Base-by-base conservation (phyloP, 2,113 vertebrate genomes). In the Centrocercus urophasianus region DNA sequence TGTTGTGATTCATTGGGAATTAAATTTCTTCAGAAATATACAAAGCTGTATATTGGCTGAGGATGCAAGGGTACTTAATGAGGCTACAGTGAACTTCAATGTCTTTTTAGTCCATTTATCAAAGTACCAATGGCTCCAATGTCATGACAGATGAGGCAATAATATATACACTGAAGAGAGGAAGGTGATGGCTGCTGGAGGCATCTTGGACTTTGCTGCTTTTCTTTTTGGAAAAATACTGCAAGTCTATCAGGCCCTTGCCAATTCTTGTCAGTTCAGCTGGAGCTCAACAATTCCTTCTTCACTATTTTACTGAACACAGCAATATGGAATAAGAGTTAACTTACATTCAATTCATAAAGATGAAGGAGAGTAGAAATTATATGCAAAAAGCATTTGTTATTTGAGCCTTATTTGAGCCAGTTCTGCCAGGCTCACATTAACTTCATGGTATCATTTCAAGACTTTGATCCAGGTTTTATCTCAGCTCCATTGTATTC, bases 381-480 rank as follows among this genome's bases (percentile, higher is more conserved):
- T 52, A 83, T 65, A 81, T 76, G 63, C 43, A 77, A 79, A 66
- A 88, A 70, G 86, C 76, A 72, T n/a, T 88, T 95, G 54, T 82
- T 89, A 89, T 90, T 89, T 88, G 93, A 38, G 43, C 69, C 75
- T 90, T 83, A 57, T 71, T 88, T 71, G 63, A 47, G 42, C 32
- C 54, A 56, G 18, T 79, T 92, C 78, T 95, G 87, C 71, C n/a
- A 87, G 47, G 59, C 66, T 96, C 61, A 84, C 47, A 70, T 56
- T 61, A 91, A 60, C 50, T 71, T 91, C 69, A 20, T 27, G 72
- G 70, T 88, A 83, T 94, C 40, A 75, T 95, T 95, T 94, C 43
- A 83, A 89, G 67, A 63, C 66, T 96, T 95, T 96, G 83, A 93
- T 96, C 65, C 72, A 57, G 81, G 59, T 93, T 93, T 96, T 90